Conservation (phyloP, 2,113 vertebrate genomes). For the Xiphias gladius region DNA sequence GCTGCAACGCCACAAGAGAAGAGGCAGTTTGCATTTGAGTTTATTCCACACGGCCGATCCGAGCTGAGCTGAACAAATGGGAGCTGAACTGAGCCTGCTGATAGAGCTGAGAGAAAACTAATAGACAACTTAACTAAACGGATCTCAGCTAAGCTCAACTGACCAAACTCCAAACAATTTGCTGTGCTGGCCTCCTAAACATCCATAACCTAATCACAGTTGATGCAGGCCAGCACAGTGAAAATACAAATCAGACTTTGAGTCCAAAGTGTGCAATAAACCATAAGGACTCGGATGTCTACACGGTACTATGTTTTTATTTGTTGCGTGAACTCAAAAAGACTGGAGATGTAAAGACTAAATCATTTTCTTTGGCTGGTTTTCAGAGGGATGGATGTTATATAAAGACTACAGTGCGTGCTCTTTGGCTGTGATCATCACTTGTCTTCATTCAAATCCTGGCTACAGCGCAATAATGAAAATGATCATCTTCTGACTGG, state of each 20-base stretch:
- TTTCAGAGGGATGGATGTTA: slow-evolving; percentile 33
- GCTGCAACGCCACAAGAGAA: not conserved
- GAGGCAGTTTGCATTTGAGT: slow-evolving; percentile 22
- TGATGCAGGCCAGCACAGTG: slow-evolving; percentile 11
- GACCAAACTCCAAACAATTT: slow-evolving; percentile 3
- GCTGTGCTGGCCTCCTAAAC: slow-evolving; percentile 33
- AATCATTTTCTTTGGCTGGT: slow-evolving; percentile 3
- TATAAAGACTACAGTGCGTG: not conserved
- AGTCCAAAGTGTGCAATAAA: slow-evolving; percentile 32
- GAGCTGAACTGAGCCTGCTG: slow-evolving; percentile 14
- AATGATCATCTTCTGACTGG: not conserved
- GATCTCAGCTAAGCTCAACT: slow-evolving; percentile 35
- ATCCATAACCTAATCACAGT: slow-evolving; percentile 13
- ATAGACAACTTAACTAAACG: slow-evolving; percentile 43
- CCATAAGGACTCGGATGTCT: slow-evolving; percentile 35
- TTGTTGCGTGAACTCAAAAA: slow-evolving; percentile 41
- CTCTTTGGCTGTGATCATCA: slow-evolving; percentile 7
- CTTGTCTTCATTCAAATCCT: slow-evolving; percentile 11
- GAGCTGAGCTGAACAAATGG: slow-evolving; percentile 17
- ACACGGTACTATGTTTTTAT: slow-evolving; percentile 43
- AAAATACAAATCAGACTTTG: not conserved
- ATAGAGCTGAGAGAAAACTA: slow-evolving; percentile 5
- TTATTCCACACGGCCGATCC: slow-evolving; percentile 32
- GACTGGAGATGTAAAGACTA: slow-evolving; percentile 26
- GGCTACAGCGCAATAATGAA: slow-evolving; percentile 7